phyloP scores from a whole-genome alignment of 1,140 invertebrate genomes.

The Drosophila bifasciata region DNA sequence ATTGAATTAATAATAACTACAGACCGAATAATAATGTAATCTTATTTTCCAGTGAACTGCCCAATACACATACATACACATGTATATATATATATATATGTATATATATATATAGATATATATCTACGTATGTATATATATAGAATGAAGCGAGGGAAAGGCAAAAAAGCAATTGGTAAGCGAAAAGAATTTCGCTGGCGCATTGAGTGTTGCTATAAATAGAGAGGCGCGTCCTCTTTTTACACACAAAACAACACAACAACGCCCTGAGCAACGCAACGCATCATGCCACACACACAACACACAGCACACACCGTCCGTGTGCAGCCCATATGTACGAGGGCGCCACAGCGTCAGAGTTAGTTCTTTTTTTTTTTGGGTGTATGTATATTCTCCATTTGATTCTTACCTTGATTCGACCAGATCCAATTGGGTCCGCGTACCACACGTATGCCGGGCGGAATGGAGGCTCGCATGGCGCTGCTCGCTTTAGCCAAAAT shows the following conservation, averaged over 20 bases:
- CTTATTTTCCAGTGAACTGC: constrained; percentile 39
- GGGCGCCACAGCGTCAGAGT: neutral
- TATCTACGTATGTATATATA: constrained; percentile 27
- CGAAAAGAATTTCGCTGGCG: constrained; percentile 51
- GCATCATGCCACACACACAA: constrained; percentile 14
- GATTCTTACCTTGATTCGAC: constrained; percentile 87
- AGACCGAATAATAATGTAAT: constrained; percentile 26
- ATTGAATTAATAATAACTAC: constrained; percentile 55
- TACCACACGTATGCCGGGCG: constrained; percentile 90
- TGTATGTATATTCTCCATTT: constrained; percentile 58
- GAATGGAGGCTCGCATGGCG: constrained; percentile 80
- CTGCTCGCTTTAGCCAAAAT: too few relatives aligned
- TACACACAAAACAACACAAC: constrained; percentile 73
- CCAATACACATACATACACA: constrained; percentile 20
- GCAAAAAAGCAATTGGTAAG: constrained; percentile 61
- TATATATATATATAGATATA: constrained; percentile 13
- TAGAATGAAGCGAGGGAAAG: constrained; percentile 58
- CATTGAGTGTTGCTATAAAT: constrained; percentile 73
- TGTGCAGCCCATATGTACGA: neutral
- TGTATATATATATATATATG: constrained; percentile 18
- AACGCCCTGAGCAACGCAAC: constrained; percentile 34
- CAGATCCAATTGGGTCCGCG: constrained; percentile 93
- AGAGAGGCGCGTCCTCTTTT: constrained; percentile 69
- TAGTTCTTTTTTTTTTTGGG: too few relatives aligned
- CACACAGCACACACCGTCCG: neutral